Conservation (phyloP, 2,113 vertebrate genomes). For the Cacatua alba region DNA sequence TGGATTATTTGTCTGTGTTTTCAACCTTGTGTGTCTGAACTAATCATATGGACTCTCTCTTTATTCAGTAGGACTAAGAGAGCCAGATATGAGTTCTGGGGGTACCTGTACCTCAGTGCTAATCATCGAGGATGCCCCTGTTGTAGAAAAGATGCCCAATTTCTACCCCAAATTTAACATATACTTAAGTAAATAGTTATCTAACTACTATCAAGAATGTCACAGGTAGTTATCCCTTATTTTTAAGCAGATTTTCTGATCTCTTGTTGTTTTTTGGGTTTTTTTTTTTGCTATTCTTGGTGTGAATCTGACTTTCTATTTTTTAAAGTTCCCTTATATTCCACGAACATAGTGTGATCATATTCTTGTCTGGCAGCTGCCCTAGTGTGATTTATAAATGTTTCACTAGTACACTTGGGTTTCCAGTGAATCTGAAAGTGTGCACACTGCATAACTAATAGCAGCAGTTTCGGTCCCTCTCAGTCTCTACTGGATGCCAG, state of each 20-base stretch:
- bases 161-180: background rate
- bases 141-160: background rate
- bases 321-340: background rate
- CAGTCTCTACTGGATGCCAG: slow-evolving; percentile 21
- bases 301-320: background rate
- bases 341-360: background rate
- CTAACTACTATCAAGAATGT: background rate
- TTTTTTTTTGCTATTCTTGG: background rate
- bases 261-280: background rate
- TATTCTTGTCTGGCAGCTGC: background rate
- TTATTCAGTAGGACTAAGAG: background rate
- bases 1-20: background rate
- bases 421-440: background rate
- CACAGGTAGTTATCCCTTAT: background rate
- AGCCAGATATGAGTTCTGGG: background rate
- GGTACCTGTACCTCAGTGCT: background rate
- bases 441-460: background rate
- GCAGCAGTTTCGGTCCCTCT: background rate
- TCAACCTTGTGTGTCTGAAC: background rate
- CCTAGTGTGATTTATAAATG: background rate
- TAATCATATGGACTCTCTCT: background rate
- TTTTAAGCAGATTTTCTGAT: background rate
- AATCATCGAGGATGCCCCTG: fast-evolving
- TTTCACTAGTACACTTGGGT: background rate
- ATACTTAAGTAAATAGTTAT: background rate